A percentile compares a stretch with the other conserved stretches of the same genome.
Conservation (phyloP, 2,113 vertebrate genomes). For the Oryzias javanicus region DNA sequence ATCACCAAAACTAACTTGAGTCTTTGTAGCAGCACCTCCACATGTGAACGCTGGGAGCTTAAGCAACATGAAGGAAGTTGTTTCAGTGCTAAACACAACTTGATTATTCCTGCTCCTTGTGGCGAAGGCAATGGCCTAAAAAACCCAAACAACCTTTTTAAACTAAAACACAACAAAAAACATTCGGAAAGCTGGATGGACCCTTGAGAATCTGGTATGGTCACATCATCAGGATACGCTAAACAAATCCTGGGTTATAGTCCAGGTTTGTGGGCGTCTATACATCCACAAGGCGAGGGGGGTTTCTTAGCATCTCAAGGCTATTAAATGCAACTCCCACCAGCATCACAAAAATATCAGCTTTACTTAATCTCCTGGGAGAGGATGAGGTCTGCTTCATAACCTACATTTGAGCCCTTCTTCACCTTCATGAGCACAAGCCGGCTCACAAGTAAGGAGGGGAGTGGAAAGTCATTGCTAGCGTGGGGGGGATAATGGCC, state of each 20-base stretch:
- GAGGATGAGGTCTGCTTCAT: constrained; percentile 47
- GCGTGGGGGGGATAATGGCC: not conserved
- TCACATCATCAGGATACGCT: not conserved
- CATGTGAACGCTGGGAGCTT: constrained; percentile 24
- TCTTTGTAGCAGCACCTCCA: constrained; percentile 1
- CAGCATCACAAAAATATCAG: constrained; percentile 5
- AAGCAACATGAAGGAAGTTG: constrained; percentile 41
- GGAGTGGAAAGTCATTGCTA: constrained; percentile 24
- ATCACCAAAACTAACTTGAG: too few relatives aligned
- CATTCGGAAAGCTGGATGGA: not conserved
- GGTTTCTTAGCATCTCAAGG: too few relatives aligned
- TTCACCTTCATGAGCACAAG: constrained; percentile 41
- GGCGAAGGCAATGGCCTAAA: not conserved
- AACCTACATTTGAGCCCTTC: constrained; percentile 30
- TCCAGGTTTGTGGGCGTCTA: not conserved
- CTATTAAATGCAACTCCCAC: constrained; percentile 26
- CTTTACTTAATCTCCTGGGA: constrained; percentile 44
- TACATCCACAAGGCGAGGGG: not conserved
- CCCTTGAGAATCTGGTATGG: not conserved
- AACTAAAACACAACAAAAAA: not conserved
- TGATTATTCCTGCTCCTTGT: constrained; percentile 28
- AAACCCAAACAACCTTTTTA: not conserved
- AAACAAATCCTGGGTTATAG: too few relatives aligned
- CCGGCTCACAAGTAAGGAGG: constrained; percentile 30
- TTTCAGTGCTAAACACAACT: constrained; percentile 30